Evolutionary conservation across 64 coral and sea anemone genomes (phyloP), one percentile per base, ranked within the genome.

Genomic region (Hydrozoanthus tunicans): DNA sequence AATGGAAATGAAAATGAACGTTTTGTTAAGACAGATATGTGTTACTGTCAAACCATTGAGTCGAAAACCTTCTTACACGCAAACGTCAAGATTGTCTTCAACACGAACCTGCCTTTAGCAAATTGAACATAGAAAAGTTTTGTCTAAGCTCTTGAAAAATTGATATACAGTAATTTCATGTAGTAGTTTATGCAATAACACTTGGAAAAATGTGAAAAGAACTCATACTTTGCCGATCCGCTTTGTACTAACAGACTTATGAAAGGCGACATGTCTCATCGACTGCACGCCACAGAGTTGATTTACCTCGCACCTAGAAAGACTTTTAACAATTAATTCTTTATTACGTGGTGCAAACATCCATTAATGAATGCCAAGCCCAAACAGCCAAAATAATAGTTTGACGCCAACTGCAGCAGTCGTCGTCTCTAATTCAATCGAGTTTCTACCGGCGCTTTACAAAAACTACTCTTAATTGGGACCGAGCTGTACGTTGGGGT

Each of bases 351-450:
- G 5, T 58, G 56, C 72, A 86, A 86, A 86, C 83, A 86, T 4
- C n/a, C 25, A 60, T 74, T 88, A 73, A 88, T 73, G 56, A 88
- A 72, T 86, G 20, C 56, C 17, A 52, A 74, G 23, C 24, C 70
- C 68, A 27, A 15, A 32, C 24, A 88, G 43, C 70, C n/a, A 58
- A 74, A 56, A 73, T 62, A 58, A 58, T 75, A 15, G 84, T 88
- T 88, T 58, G 69, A 74, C 51, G 68, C 56, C 56, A 6, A 73
- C 69, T 75, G 56, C 10, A 57, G 17, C 11, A 88, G 61, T 58
- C 59, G 9, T 8, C 58, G 84, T 88, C 73, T 88, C 84, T 88
- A 88, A 88, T 88, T 60, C 20, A 75, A 88, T 88, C 67, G 74
- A 75, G 24, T 61, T 56, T 11, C 56, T 43, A 73, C 56, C 17